Conservation (phyloP, 2,888 invertebrate species). For the Toxonevra muliebris region DNA sequence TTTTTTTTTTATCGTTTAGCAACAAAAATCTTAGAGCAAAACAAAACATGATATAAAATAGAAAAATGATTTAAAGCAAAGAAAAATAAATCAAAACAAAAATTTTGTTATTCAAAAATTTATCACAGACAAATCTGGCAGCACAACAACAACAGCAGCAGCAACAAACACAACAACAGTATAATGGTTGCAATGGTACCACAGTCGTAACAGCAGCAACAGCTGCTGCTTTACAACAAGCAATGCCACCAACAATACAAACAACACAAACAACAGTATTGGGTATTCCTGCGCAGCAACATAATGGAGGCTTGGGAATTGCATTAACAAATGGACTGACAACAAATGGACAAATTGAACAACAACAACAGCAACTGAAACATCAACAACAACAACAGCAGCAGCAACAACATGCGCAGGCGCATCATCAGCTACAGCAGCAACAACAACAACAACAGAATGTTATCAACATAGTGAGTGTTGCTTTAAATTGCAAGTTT, state of each 20-base stretch:
- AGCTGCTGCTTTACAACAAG: slow-evolving; percentile 42
- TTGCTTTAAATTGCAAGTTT: slow-evolving; percentile 21
- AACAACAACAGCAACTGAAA: slow-evolving; percentile 34
- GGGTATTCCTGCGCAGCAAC: slow-evolving; percentile 35
- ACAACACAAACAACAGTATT: slow-evolving; percentile 28
- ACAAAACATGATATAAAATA: not conserved
- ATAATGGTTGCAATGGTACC: slow-evolving; percentile 40
- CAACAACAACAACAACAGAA: slow-evolving; percentile 48
- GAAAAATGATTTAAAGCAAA: not conserved
- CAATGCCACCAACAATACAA: slow-evolving; percentile 37
- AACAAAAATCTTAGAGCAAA: not conserved
- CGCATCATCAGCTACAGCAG: slow-evolving; percentile 41
- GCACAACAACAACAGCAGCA: slow-evolving; percentile 42
- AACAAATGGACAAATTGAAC: slow-evolving; percentile 31
- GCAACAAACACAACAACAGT: slow-evolving; percentile 30
- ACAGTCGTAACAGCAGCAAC: slow-evolving; percentile 32
- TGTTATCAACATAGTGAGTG: slow-evolving; percentile 65
- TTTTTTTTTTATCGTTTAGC: slow-evolving; percentile 11
- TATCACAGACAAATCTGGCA: slow-evolving; percentile 47
- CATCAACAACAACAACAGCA: slow-evolving; percentile 49
- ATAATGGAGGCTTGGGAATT: slow-evolving; percentile 37
- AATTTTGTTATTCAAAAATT: slow-evolving; percentile 28
- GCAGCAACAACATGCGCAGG: slow-evolving; percentile 46
- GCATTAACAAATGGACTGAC: slow-evolving; percentile 35
- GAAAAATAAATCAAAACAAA: not conserved